Percentiles rank a stretch among this genome's conserved stretches.
phyloP scores from a whole-genome alignment of 2,888 invertebrate genomes.

The Drosophila buzzatii region DNA sequence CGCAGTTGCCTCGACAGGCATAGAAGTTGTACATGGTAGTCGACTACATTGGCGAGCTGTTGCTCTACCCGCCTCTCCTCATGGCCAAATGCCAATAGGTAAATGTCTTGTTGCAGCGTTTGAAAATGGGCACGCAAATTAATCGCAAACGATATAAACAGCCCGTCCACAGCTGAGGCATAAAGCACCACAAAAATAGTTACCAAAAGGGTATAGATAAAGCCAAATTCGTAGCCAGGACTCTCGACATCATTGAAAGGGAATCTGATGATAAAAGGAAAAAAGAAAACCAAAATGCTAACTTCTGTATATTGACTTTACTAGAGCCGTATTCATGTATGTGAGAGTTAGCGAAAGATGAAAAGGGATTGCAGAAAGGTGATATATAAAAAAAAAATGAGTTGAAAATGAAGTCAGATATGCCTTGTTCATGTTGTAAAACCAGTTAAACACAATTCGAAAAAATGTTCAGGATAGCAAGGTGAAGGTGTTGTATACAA shows the following conservation, averaged over 20 bases:
- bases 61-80: constrained; percentile 20
- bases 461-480: too few relatives aligned
- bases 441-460: background rate
- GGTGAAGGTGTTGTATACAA: too few relatives aligned
- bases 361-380: background rate
- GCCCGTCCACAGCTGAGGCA: constrained; percentile 79
- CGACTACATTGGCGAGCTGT: constrained; percentile 60
- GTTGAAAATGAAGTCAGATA: background rate
- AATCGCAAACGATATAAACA: constrained; percentile 81
- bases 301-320: background rate
- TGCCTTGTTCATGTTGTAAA: background rate
- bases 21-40: constrained; percentile 76
- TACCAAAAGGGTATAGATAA: constrained; percentile 69
- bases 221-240: constrained; percentile 78
- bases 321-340: background rate
- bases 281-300: background rate
- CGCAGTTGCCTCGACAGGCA: constrained; percentile 67
- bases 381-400: background rate
- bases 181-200: constrained; percentile 75
- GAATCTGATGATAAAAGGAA: constrained; percentile 59
- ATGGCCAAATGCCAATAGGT: constrained; percentile 24
- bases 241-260: constrained; percentile 72
- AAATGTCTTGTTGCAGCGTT: constrained; percentile 66
- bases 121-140: constrained; percentile 81
- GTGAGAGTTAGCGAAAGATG: too few relatives aligned